These are phyloP conservation scores for Zootoca vivipara DNA, from an alignment of 2,113 vertebrate species.

Conservation along the genomic window DNA sequence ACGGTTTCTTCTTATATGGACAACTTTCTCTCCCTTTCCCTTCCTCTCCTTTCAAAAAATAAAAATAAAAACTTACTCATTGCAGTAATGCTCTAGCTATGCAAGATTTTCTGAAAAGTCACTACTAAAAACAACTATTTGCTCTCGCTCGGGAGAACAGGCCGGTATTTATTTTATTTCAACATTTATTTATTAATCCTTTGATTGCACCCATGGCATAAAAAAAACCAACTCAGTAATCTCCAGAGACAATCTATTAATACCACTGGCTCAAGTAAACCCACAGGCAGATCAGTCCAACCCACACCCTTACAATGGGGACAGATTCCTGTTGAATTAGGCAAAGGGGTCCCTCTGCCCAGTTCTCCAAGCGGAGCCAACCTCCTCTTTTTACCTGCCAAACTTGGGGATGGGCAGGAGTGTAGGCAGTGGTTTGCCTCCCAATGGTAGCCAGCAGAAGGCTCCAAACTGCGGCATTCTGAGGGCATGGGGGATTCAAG, in stretches of 20 bases:
- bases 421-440: no score
- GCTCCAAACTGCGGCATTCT: no score
- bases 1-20: slow-evolving; percentile 27
- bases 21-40: neutral
- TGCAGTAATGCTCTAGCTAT: slow-evolving; percentile 13
- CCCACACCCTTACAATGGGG: neutral
- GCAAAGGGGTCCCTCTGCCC: no score
- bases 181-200: neutral
- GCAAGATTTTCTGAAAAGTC: neutral
- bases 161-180: slow-evolving; percentile 1
- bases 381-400: no score
- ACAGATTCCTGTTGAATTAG: no score
- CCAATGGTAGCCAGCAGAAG: no score
- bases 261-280: neutral
- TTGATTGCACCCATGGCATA: neutral
- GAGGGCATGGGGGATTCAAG: no score
- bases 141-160: neutral
- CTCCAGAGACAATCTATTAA: neutral
- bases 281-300: neutral
- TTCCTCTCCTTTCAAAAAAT: neutral
- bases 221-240: neutral
- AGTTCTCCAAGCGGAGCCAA: no score
- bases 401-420: no score
- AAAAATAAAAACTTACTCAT: neutral
- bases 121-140: neutral